Evolutionary conservation across 2,888 invertebrate species (phyloP), one percentile per base, ranked within the genome.

Genomic region (Eulithis prunata): DNA sequence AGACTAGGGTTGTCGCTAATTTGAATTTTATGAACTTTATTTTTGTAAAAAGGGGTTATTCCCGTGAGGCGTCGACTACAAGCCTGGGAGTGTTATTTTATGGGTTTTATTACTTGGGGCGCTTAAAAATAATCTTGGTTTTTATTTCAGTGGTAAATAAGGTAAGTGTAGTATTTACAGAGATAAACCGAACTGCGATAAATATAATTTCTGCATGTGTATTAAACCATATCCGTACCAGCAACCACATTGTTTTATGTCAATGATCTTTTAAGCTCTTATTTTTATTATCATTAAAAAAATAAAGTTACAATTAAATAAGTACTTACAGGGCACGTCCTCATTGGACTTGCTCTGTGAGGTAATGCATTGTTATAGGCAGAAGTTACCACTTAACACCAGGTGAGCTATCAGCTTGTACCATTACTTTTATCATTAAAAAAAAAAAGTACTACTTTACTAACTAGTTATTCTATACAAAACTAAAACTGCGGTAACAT

Each of bases 1-100:
- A 90, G 89, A 83, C 78, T 76, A 78, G 80, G 91, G 88, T 59
- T 85, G 85, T 83, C 79, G 88, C 87, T 89, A 89, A 92, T 92
- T 91, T 89, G 87, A 89, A 90, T 90, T 92, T 92, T 91, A 91
- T 85, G 88, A 83, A 86, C 82, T 89, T 86, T 89, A 88, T 91
- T 90, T 92, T 90, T 86, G 82, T 78, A 75, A 70, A 80, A 84
- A 83, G 83, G 87, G 86, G 80, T 71, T 55, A 76, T 72, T 85
- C 89, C 79, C 86, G 32, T 41, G 82, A 69, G 89, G 82, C 75
- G 66, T 66, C 13, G 21, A 54, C 77, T 77, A 69, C 54, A 74
- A 75, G 64, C 66, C 59, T 68, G 70, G 71, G 70, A 74, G 76
- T 70, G 66, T 68, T 78, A 73, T 80, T 79, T 81, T 78, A 68